Base-by-base conservation (phyloP, 2,113 vertebrate species). In the Machaerirhynchus nigripectus region DNA sequence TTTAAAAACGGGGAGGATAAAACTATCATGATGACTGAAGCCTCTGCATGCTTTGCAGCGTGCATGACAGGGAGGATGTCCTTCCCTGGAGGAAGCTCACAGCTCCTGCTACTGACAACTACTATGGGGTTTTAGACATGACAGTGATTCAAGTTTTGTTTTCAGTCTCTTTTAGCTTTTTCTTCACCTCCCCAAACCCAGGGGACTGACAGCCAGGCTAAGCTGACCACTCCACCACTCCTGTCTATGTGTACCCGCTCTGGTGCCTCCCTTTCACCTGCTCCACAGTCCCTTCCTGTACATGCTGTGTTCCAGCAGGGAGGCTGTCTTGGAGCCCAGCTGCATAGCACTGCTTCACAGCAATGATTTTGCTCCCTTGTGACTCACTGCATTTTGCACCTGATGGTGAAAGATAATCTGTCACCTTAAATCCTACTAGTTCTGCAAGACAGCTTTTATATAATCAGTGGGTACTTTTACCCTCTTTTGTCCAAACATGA, bases 381-480 rank as follows among this genome's bases (percentile, higher is more conserved):
- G 93, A 95, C 93, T 96, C 90, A 88, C 53, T 68, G 73, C 53
- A 26, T 90, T 94, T 88, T 93, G 60, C 83, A 92, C 93, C 89
- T 89, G 88, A 82, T 77, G 87, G 75, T 42, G 50, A 83, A 83
- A 87, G 89, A 92, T 91, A 81, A 91, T 85, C 78, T 84, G 56
- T 84, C 91, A 94, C 95, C 94, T 92, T 84, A 81, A 87, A 86
- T 93, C 53, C 50, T 67, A 91, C 90, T 56, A 89, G 67, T 77
- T 94, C 76, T 95, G 83, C 74, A 92, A 94, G 83, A 53, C n/a
- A 70, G 86, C 64, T 93, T 95, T 89, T 92, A 37, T 86, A 63
- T 84, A 94, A 96, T 92, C 92, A 95, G 68, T 65, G 88, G 27
- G 40, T 93, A 82, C 85, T 90, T 89, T 79, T 67, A 81, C 95